phyloP scores from a whole-genome alignment of 2,888 invertebrate species.

The Meandrusa payeni region DNA sequence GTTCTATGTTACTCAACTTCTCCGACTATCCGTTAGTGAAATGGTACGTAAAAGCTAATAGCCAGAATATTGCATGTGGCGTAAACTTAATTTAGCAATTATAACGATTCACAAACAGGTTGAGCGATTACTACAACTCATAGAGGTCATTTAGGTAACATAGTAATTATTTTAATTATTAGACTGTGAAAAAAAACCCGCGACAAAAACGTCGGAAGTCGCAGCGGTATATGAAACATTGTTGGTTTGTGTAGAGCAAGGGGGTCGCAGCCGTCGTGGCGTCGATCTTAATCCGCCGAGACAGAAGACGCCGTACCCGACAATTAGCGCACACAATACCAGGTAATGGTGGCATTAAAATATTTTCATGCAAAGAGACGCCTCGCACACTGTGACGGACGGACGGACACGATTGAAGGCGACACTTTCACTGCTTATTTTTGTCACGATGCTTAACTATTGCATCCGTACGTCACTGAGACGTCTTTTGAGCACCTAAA shows the following conservation, averaged over 20 bases:
- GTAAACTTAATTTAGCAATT: no score
- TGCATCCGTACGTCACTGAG: neutral
- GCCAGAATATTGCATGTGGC: no score
- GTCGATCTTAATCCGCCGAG: slow-evolving; percentile 41
- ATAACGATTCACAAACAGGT: no score
- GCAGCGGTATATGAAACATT: slow-evolving; percentile 10
- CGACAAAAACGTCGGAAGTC: slow-evolving; percentile 12
- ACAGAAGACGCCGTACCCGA: slow-evolving; percentile 31
- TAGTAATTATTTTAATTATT: neutral
- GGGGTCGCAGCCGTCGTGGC: slow-evolving; percentile 35
- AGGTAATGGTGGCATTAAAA: slow-evolving; percentile 50
- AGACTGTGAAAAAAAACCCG: slow-evolving; percentile 1
- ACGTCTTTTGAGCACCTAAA: no score
- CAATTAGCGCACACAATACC: slow-evolving; percentile 48
- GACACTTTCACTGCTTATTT: slow-evolving; percentile 70
- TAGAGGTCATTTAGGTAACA: neutral
- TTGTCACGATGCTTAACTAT: slow-evolving; percentile 46
- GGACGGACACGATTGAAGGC: slow-evolving; percentile 34
- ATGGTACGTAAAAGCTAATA: no score
- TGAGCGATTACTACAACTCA: neutral
- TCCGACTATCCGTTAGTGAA: no score
- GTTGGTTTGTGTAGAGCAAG: slow-evolving; percentile 29
- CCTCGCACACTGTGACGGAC: slow-evolving; percentile 41
- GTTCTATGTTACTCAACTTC: no score
- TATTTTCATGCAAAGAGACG: slow-evolving; percentile 56